Base-by-base conservation (phyloP, 2,888 invertebrate species). In the Leistus spinibarbis region DNA sequence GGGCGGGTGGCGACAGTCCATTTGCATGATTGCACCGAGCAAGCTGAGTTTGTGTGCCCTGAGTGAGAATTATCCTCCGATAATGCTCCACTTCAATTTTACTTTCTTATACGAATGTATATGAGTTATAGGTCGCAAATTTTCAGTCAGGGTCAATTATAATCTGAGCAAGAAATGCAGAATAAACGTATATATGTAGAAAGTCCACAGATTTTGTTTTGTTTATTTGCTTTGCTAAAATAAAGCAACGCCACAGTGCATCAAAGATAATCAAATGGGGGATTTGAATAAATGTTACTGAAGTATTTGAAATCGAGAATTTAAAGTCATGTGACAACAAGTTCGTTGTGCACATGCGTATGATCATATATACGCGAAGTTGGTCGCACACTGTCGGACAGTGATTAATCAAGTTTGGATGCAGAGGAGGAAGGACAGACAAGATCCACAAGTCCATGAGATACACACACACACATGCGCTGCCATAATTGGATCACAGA, bases 21-120 rank as follows among this genome's bases (percentile, higher is more conserved):
- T 73, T 73, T 73, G 73, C 73, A 73, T 73, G 73, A 73, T 73
- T 73, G 73, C 64, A 27, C 67, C 65, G n/a, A 53, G 19, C 53
- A 19, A 60, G 17, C 19, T 22, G 19, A 60, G 60, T 60, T 3
- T 19, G 13, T 22, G 60, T 60, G 22, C 16, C 60, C 13, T 16
- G 19, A 60, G 60, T 19, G 13, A 60, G 20, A 22, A 10, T 60
- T 60, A 19, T 20, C 60, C 10, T 20, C 22, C 19, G 60, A 60
- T 60, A 60, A 60, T 22, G 20, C 56, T n/a, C n/a, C n/a, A n/a
- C n/a, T n/a, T n/a, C n/a, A n/a, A n/a, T n/a, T n/a, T n/a, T n/a
- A n/a, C n/a, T n/a, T n/a, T n/a, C n/a, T n/a, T n/a, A n/a, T n/a
- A n/a, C n/a, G n/a, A n/a, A n/a, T n/a, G n/a, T n/a, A n/a, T n/a